A percentile compares a stretch with the other conserved stretches of the same genome.
These are phyloP conservation scores for Eleutherodactylus coqui DNA, from an alignment of 2,797 vertebrate species.

Conservation along the genomic window DNA sequence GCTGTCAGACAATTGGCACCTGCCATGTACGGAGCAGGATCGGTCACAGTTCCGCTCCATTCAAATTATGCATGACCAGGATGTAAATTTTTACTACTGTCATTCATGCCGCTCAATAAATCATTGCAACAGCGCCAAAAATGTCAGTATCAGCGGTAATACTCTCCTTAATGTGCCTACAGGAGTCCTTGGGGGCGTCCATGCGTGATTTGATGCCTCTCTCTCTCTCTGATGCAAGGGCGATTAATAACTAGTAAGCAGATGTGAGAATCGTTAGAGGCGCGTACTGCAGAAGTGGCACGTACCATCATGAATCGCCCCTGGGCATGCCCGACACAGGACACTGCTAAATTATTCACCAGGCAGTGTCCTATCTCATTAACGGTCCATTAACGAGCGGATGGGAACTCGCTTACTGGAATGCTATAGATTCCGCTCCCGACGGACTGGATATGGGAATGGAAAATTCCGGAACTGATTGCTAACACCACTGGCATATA, in stretches of 20 bases:
- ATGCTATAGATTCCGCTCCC: background rate
- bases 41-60: no score
- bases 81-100: no score
- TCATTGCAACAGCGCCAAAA: no score
- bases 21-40: no score
- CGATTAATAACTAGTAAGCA: background rate
- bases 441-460: background rate
- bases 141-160: background rate
- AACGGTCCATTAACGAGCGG: conserved; percentile 42
- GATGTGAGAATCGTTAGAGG: background rate
- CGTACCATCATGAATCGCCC: background rate
- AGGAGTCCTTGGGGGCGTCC: background rate
- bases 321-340: background rate
- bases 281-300: background rate
- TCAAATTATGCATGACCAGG: no score
- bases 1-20: no score
- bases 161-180: background rate
- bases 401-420: conserved; percentile 14
- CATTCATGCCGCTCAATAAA: no score
- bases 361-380: conserved; percentile 18
- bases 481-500: background rate
- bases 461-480: background rate
- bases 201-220: background rate
- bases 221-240: background rate
- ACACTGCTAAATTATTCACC: conserved; percentile 20